Evolutionary conservation across 2,888 invertebrate genomes (phyloP), one percentile per base, ranked within the genome.

Genomic region (Suillia variegata): DNA sequence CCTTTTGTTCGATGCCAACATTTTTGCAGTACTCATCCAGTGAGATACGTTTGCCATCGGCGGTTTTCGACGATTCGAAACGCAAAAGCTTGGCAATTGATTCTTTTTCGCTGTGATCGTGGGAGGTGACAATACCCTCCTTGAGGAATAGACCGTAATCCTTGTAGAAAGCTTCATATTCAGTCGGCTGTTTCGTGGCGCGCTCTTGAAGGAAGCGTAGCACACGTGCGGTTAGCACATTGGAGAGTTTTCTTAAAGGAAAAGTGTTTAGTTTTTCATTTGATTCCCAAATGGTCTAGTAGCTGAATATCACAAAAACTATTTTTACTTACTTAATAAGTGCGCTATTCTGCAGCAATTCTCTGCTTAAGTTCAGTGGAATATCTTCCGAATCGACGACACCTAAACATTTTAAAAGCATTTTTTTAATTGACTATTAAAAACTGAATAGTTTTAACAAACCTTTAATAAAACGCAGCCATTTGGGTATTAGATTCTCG

Each of bases 351-450:
- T 98, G 98, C 52, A 98, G 84, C 61, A 98, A 83, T 82, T 98
- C 98, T 76, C 98, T 87, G 79, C 97, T 98, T 62, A 98, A 85
- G 87, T 98, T 98, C 58, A 98, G 84, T 45, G 98, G 98, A 84
- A 98, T 97, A 82, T 98, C 98, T 85, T 98, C 98, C 1, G 96
- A 97, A 84, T 98, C 98, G 15, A 98, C 96, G 26, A 98, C 97
- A 77, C 97, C 68, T 68, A 31, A 18, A 59, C 5, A 26, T 26
- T n/a, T n/a, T n/a, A n/a, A n/a, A n/a, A n/a, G n/a, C n/a, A n/a
- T n/a, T n/a, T 20, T 8, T 15, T 21, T 15, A 17, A 17, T 1
- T 33, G 15, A 58, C 15, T 12, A 24, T 21, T 20, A 20, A 5
- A 47, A 21, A n/a, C n/a, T n/a, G n/a, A n/a, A n/a, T n/a, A n/a